Base-by-base conservation (phyloP, 2,888 invertebrate species). In the Orthonychiurus folsomi region DNA sequence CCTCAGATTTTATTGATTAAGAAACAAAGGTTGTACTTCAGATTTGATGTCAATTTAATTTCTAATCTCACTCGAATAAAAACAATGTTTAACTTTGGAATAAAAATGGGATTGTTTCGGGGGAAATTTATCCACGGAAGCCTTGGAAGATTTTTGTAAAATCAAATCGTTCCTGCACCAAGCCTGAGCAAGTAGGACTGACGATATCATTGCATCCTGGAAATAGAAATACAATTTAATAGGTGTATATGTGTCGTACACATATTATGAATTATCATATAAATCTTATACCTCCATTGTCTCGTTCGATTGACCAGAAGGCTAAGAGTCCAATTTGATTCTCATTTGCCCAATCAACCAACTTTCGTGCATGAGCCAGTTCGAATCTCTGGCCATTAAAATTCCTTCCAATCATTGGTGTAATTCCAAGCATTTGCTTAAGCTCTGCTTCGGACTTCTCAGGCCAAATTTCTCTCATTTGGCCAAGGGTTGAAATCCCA, bases 401-500 rank as follows among this genome's bases (percentile, higher is more conserved):
- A 28, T 69, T 69, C 28, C 64, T 59, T 25, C 67, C 70, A 15
- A 70, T 48, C 70, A 70, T 68, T 18, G 71, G 71, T 21, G 71
- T 71, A 2, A 62, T 50, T 20, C 69, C 70, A 15, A 70, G 60
- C 70, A 70, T 72, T 62, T 60, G 50, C 37, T 60, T 65, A 2
- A 72, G 27, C 48, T 70, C 68, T 20, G 57, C 60, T 18, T 61
- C 63, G 15, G 64, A 62, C 54, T 70, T 72, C 53, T 70, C 68
- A 2, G 69, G 65, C 72, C 72, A 72, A 26, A 72, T 69, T 37
- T 63, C 56, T 54, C 65, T 65, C 70, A 72, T 70, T 68, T 72
- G 72, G 53, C 56, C 54, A 12, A 70, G 56, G 12, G 64, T 65
- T 20, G 66, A 58, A 12, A 59, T 58, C 1, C 65, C 69, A 23